phyloP scores from a whole-genome alignment of 1,140 invertebrate species.

The Drosophila dunni region DNA sequence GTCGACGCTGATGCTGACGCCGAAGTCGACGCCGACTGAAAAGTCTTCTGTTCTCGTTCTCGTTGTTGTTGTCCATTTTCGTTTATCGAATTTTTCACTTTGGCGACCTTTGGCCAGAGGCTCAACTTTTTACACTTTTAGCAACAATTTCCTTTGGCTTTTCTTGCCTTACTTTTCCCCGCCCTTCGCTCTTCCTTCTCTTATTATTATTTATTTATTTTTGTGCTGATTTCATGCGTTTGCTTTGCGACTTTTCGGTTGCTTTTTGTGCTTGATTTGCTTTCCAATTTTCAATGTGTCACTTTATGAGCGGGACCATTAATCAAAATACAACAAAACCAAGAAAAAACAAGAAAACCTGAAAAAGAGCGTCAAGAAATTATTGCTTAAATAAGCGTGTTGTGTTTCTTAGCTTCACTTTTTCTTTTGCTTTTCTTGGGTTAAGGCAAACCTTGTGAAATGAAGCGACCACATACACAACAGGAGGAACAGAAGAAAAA shows the following conservation, averaged over 20 bases:
- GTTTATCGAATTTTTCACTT: conserved; percentile 82
- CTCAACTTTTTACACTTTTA: conserved; percentile 80
- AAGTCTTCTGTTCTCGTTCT: neutral
- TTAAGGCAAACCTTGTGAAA: conserved; percentile 54
- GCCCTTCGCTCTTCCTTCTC: conserved; percentile 30
- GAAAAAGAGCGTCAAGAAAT: conserved; percentile 67
- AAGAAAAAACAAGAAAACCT: conserved; percentile 45
- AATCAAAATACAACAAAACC: conserved; percentile 74
- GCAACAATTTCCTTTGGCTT: conserved; percentile 57
- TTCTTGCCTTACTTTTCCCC: neutral
- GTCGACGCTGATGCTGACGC: conserved; percentile 2
- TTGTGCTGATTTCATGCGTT: conserved; percentile 78
- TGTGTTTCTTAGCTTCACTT: conserved; percentile 25
- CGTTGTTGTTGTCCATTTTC: conserved; percentile 65
- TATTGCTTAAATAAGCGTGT: conserved; percentile 82
- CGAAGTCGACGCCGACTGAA: neutral
- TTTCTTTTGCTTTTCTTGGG: conserved; percentile 11
- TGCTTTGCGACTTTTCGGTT: conserved; percentile 67
- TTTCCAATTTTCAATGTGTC: conserved; percentile 83
- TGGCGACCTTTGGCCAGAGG: conserved; percentile 72
- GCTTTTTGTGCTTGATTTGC: conserved; percentile 79
- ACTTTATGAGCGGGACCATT: conserved; percentile 80
- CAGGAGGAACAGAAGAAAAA: conserved; percentile 1
- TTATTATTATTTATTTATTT: conserved; percentile 57
- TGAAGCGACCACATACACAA: conserved; percentile 62